phyloP scores from a whole-genome alignment of 2,888 invertebrate species.

The Julus scandinavius region DNA sequence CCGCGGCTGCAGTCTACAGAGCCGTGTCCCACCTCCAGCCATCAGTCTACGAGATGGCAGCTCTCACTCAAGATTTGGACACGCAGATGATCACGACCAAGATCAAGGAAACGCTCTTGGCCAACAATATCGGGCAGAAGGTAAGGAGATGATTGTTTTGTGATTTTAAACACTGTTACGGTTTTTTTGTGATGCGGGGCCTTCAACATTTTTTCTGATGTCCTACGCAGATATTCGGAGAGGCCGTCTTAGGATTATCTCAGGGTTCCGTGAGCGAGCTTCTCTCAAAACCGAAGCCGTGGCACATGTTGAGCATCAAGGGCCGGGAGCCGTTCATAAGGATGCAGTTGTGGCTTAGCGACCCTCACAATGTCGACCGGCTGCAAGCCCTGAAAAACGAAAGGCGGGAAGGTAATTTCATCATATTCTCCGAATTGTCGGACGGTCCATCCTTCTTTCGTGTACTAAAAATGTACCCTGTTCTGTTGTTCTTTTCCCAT shows the following conservation, averaged over 20 bases:
- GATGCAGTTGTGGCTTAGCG: slow-evolving; percentile 97
- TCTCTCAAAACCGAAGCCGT: slow-evolving; percentile 96
- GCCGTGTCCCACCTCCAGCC: slow-evolving; percentile 81
- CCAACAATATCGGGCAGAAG: slow-evolving; percentile 98
- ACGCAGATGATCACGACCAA: slow-evolving; percentile 96
- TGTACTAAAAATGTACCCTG: neutral
- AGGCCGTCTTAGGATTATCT: slow-evolving; percentile 94
- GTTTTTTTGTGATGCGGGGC: neutral
- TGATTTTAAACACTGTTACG: neutral
- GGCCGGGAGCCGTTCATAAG: slow-evolving; percentile 96
- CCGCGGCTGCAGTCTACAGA: slow-evolving; percentile 66
- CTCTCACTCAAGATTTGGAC: slow-evolving; percentile 94
- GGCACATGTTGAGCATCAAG: slow-evolving; percentile 99
- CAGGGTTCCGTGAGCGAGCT: slow-evolving; percentile 98
- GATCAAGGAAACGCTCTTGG: slow-evolving; percentile 94
- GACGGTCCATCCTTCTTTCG: no score
- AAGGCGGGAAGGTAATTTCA: slow-evolving; percentile 73
- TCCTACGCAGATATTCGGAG: slow-evolving; percentile 84
- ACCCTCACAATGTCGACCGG: slow-evolving; percentile 93
- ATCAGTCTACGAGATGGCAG: slow-evolving; percentile 98
- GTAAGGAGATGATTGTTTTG: slow-evolving; percentile 65
- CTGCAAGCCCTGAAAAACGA: slow-evolving; percentile 89
- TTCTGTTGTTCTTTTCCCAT: slow-evolving; percentile 59
- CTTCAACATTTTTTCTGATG: slow-evolving; percentile 13
- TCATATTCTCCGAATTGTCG: neutral